Base-by-base conservation (phyloP, 2,797 vertebrate species). In the Gallinago stenura region DNA sequence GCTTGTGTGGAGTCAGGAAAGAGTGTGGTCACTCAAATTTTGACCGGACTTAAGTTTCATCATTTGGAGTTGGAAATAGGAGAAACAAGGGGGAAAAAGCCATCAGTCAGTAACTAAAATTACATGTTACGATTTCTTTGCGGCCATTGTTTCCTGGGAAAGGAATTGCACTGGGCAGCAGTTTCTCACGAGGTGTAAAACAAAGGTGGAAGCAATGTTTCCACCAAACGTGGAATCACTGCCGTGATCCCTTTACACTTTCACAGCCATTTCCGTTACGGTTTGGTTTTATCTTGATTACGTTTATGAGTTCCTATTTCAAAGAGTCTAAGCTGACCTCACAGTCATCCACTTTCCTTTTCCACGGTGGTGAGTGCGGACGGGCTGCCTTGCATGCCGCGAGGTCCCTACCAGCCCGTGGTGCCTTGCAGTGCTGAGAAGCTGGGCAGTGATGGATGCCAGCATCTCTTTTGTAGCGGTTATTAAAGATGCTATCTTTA, bases 401-500 rank as follows among this genome's bases (percentile, higher is more conserved):
- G 1, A 80, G 48, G 30, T 31, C 83, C 43, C 37, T 75, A 30
- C 30, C 62, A 66, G 70, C 35, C 43, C 39, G 3, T 0, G 2
- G 75, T 80, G 78, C 77, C 75, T 75, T 41, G 3, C 26, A 71
- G 73, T 15, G 0, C 56, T 56, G 28, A 24, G 4, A 20, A 72
- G 54, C 9, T 45, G 51, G 73, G 19, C 73, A 60, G 53, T 14
- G 0, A 10, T 18, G 60, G 56, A 17, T 89, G 90, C 81, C 91
- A 89, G 78, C 73, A 11, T 57, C 54, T 82, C 70, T 77, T 43
- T 24, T 61, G 78, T 80, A 58, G 50, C 75, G 89, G 45, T 94
- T 96, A 96, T 95, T 96, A 93, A 96, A 96, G 96, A 96, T 97
- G 83, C 43, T 95, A 92, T 97, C 96, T 90, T 80, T 26, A 85